Base-by-base conservation (phyloP, 2,797 vertebrate species). In the Heterohyrax brucei region DNA sequence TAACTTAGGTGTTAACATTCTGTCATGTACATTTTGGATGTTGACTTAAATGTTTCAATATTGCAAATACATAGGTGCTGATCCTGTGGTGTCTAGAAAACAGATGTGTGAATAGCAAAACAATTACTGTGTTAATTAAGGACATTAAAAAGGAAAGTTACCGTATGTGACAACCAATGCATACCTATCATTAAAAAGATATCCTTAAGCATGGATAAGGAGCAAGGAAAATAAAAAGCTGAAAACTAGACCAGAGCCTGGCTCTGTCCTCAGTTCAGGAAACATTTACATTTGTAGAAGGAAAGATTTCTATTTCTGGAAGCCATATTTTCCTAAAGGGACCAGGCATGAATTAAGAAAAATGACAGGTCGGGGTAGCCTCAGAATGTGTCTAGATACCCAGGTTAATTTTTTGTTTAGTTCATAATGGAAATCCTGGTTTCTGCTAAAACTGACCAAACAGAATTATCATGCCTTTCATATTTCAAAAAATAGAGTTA, bases 301-400 rank as follows among this genome's bases (percentile, higher is more conserved):
- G 85, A 90, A 87, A 76, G 0, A 93, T 94, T 77, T n/a, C 18
- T 89, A 21, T 81, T 87, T 96, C 88, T 82, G 90, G 89, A 92
- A 84, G 30, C 46, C 7, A 9, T 48, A 22, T 72, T 68, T 77
- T 72, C 30, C 50, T 66, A 80, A 46, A 53, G 64, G 85, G 83
- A 26, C 13, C 28, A 24, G 53, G 46, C 50, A 68, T 33, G 8
- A 77, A 62, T 90, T 80, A 83, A 83, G 3, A 73, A 80, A 39
- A 77, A 48, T 12, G 53, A 50, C 46, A 16, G 28, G 30, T 56
- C 48, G 28, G 4, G 10, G 6, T 24, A 84, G 46, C 77, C 39
- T 53, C 44, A 72, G 59, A 9, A 50, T 62, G 8, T 73, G 89
- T 95, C 24, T n/a, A 13, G 26, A 70, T 26, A 59, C 19, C 59